Evolutionary conservation across 2,113 vertebrate genomes (phyloP), one percentile per base, ranked within the genome.

Genomic region (Platichthys flesus): DNA sequence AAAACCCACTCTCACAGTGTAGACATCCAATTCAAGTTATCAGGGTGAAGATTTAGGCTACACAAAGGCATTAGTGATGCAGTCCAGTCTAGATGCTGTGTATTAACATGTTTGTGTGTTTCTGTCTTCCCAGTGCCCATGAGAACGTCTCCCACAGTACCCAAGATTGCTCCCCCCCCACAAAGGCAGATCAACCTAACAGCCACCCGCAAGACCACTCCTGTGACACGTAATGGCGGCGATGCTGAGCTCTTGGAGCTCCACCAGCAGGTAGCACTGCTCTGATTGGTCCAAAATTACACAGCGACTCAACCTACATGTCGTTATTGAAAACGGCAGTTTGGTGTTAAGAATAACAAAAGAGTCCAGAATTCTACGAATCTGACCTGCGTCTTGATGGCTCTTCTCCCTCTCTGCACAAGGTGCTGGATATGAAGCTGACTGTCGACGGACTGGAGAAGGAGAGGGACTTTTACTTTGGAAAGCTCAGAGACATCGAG

Each of bases 391-490:
- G 51, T 54, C n/a, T 56, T 28, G 26, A 56, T 45, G 47, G 47
- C 16, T 42, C 26, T n/a, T 15, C 24, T 31, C 1, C 28, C n/a
- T 42, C 6, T 6, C 1, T 40, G 37, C 20, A 31, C n/a, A 2
- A 98, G 97, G 88, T 98, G 56, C 82, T 97, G 94, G 96, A 98
- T 20, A 67, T 99, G 92, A 99, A 98, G 88, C 83, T 97, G 90
- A 97, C 95, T 0, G 94, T 98, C 62, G 97, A 98, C 0, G 96
- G 94, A 9, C 93, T 99, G 83, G 96, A 98, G 90, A 98, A 98
- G 85, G 97, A 99, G 84, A 93, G 97, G 4, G 97, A 98, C 90
- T 99, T 99, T 93, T 99, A 98, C 93, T 99, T 99, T 89, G 96
- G 95, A 85, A 99, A 99, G 82, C 95, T 99, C 64, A 93, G 96